Base-by-base conservation (phyloP, 2,113 vertebrate species). In the Gulo gulo region DNA sequence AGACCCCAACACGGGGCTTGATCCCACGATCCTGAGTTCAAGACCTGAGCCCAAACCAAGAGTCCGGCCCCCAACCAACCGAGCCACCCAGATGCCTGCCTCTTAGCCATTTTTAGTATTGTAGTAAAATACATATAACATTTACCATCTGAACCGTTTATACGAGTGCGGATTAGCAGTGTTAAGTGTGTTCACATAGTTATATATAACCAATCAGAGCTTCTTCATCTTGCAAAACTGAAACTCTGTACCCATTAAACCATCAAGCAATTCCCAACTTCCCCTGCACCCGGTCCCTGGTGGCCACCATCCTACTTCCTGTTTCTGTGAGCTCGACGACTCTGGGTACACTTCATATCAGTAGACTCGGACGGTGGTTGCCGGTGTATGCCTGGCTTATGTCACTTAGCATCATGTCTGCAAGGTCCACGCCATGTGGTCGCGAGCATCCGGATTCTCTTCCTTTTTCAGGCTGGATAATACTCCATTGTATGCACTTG, bases 301-400 rank as follows among this genome's bases (percentile, higher is more conserved):
- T 2, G 26, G 31, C 24, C 52, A 1, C 31, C 36, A 11, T n/a
- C 42, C 29, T 47, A 11, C 63, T 88, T 29, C 39, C 55, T 59
- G 36, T 26, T 31, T 71, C 74, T 45, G 1, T 7, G 61, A 59
- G 81, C 18, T 31, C 10, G 12, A 39, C 67, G 5, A 8, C 67
- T 11, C 34, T 2, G 5, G 34, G 16, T 7, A 31, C 39, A 31
- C 39, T 4, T 39, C 4, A 0, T 6, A 2, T 3, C 23, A 31
- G 52, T 31, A 15, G 23, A 15, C 14, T 15, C 61, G 7, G 10
- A 1, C 42, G 2, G 0, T 14, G 24, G 16, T 42, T 18, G 78
- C 34, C 47, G 23, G 1, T 31, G 63, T 15, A 5, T 34, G 65
- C 9, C 24, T 15, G 42, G 21, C 34, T 73, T 63, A 9, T 18